Base-by-base conservation (phyloP, 1,140 invertebrate genomes). In the Solen grandis region DNA sequence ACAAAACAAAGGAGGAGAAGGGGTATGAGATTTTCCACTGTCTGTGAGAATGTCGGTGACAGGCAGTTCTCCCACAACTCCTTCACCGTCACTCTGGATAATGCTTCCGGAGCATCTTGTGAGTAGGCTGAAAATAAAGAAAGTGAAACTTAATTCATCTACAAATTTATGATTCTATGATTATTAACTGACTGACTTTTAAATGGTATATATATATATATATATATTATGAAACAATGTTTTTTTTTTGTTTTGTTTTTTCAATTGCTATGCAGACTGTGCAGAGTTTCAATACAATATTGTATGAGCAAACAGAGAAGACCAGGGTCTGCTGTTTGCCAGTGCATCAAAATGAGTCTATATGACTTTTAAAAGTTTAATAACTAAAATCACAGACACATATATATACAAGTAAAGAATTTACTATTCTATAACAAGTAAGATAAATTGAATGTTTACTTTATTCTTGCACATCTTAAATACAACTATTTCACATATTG, bases 11-110 rank as follows among this genome's bases (percentile, higher is more conserved):
- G 66, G 36, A 80, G 59, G 35, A 80, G 57, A 10, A 80, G 33
- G 1, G 77, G 77, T 22, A 80, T 25, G 25, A 80, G 38, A 72
- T 80, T 80, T 55, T 80, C 77, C 8, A 80, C 27, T 8, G 77
- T 80, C 66, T 80, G 77, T n/a, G 41, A 72, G 57, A 80, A 65
- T 19, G 66, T 80, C 13, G 77, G 77, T n/a, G 77, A 72, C n/a
- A 80, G 33, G 55, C 77, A 80, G 57, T 80, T 80, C 27, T 80
- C 77, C 77, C 77, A 80, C 62, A 80, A 55, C 65, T 80, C 77
- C 50, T 72, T 70, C 29, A 80, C 59, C 1, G 77, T 33, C 2
- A 80, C 77, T n/a, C 77, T 36, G 1, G 77, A 46, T 38, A 80
- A 38, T 14, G 69, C 65, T 57, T 78, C 77, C 31, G 66, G 66